These are phyloP conservation scores for Axinella damicornis DNA, from an alignment of 37 sponge, comb jelly and placozoan species.

Conservation along the genomic window DNA sequence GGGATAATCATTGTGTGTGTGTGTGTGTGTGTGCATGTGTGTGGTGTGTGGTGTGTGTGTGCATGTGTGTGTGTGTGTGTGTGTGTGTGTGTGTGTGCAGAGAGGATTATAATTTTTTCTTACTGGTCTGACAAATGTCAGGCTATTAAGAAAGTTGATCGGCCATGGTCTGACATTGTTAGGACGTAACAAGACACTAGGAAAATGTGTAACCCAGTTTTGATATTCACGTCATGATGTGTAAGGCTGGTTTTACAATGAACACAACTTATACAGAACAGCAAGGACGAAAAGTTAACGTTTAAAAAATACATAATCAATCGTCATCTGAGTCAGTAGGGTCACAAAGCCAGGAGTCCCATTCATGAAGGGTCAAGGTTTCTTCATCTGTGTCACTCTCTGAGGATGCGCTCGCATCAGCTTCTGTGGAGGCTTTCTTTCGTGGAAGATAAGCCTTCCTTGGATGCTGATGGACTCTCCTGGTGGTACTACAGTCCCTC, in stretches of 20 bases:
- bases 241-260: not conserved
- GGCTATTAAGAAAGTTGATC: slow-evolving; percentile 28
- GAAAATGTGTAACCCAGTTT: not conserved
- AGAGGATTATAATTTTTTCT: slow-evolving; percentile 10
- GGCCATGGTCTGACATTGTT: slow-evolving; percentile 10
- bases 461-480: slow-evolving; percentile 54
- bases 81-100: slow-evolving; percentile 13
- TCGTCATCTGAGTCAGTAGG: slow-evolving; percentile 6
- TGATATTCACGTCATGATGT: not conserved
- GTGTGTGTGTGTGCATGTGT: too few relatives aligned
- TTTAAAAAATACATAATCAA: not conserved
- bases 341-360: slow-evolving; percentile 54
- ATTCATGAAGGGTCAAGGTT: slow-evolving; percentile 12
- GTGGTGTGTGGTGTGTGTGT: too few relatives aligned
- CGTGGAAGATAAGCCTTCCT: slow-evolving; percentile 51
- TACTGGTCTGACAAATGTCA: slow-evolving; percentile 46
- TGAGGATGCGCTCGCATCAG: not conserved
- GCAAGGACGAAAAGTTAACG: too few relatives aligned
- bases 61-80: slow-evolving; percentile 3
- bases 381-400: not conserved
- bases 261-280: too few relatives aligned
- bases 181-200: not conserved
- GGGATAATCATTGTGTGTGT: not conserved
- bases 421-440: not conserved
- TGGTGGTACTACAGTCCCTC: slow-evolving; percentile 36